phyloP scores from a whole-genome alignment of 2,888 invertebrate species.

The Andricus quercusramuli region DNA sequence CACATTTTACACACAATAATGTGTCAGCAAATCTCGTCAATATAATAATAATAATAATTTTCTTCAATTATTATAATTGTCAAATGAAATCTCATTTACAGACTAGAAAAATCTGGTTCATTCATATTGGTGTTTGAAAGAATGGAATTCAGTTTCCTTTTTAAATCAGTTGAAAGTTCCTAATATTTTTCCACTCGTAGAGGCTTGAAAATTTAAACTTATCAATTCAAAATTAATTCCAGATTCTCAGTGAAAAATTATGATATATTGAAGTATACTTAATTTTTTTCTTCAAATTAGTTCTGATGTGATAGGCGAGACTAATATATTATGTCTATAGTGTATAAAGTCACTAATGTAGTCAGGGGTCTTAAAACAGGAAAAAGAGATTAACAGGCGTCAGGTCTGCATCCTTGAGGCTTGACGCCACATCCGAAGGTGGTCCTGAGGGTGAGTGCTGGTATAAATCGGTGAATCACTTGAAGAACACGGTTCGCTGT shows the following conservation, averaged over 20 bases:
- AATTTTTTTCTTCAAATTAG: background rate
- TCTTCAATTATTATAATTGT: background rate
- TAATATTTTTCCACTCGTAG: no score
- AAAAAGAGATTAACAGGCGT: slow-evolving; percentile 41
- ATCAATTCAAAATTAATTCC: background rate
- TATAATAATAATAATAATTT: slow-evolving; percentile 13
- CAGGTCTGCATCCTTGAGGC: slow-evolving; percentile 41
- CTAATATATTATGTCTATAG: background rate
- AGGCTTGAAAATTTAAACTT: no score
- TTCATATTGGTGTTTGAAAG: no score
- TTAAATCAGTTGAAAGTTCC: no score
- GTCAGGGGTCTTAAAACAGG: slow-evolving; percentile 28
- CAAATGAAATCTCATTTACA: background rate
- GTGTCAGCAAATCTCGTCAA: slow-evolving; percentile 26
- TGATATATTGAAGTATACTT: slow-evolving; percentile 16
- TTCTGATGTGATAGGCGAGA: background rate
- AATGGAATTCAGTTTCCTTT: no score
- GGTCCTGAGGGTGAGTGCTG: slow-evolving; percentile 55
- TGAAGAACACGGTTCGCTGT: slow-evolving; percentile 52
- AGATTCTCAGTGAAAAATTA: background rate
- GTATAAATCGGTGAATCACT: slow-evolving; percentile 48
- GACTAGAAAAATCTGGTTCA: background rate
- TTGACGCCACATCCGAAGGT: slow-evolving; percentile 48
- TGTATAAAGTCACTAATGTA: slow-evolving; percentile 25
- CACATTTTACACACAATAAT: slow-evolving; percentile 22